These are phyloP conservation scores for Frankliniella fusca DNA, from an alignment of 2,888 invertebrate genomes.

Conservation along the genomic window DNA sequence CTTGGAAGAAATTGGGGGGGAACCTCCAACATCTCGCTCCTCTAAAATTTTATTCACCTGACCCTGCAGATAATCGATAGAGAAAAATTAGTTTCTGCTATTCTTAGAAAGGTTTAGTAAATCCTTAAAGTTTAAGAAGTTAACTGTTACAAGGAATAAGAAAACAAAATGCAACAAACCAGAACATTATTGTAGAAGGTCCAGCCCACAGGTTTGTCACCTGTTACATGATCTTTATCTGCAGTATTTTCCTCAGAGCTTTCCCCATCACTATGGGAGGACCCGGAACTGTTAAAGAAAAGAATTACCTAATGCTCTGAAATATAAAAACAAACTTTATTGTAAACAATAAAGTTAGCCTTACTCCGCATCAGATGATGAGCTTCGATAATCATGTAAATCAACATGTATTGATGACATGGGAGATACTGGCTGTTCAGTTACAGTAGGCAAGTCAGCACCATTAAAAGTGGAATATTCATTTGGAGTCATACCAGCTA, in stretches of 20 bases:
- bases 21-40: conserved; percentile 45
- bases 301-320: conserved; percentile 19
- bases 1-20: conserved; percentile 27
- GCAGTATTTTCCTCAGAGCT: conserved; percentile 29
- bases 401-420: conserved; percentile 53
- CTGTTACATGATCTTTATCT: conserved; percentile 45
- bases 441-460: conserved; percentile 37
- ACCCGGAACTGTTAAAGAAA: conserved; percentile 40
- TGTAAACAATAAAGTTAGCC: conserved; percentile 32
- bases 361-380: conserved; percentile 46
- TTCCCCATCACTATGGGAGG: conserved; percentile 51
- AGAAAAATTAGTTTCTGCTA: conserved; percentile 15
- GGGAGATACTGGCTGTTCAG: conserved; percentile 42
- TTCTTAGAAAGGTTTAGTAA: conserved; percentile 31
- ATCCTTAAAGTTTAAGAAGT: conserved; percentile 3
- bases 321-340: not conserved
- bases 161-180: conserved; percentile 47
- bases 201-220: conserved; percentile 60
- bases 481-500: conserved; percentile 27
- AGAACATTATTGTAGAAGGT: conserved; percentile 69
- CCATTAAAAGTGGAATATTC: conserved; percentile 39
- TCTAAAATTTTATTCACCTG: conserved; percentile 55
- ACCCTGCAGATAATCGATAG: conserved; percentile 43
- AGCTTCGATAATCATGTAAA: conserved; percentile 50
- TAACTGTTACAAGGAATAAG: not conserved